Evolutionary conservation across 1,140 invertebrate genomes (phyloP).

Genomic region (Holotrichia oblita): DNA sequence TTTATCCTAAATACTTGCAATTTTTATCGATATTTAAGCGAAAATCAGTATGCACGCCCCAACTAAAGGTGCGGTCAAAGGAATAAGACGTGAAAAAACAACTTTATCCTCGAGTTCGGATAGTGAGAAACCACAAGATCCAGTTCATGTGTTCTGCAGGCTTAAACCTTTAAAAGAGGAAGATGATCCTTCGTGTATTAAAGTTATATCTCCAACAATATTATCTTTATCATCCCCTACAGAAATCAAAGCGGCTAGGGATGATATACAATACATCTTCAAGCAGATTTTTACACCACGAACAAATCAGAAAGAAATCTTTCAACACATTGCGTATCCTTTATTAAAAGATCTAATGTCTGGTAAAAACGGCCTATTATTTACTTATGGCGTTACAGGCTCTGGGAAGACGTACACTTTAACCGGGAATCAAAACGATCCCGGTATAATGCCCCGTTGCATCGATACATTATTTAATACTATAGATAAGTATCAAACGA

Average conservation of each 20-base stretch:
- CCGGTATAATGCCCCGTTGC: slow-evolving; percentile 87
- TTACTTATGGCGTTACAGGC: slow-evolving; percentile 96
- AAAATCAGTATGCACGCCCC: slow-evolving; percentile 42
- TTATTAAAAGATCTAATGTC: slow-evolving; percentile 82
- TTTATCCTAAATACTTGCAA: too few relatives aligned
- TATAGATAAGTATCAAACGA: slow-evolving; percentile 79
- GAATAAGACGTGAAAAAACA: slow-evolving; percentile 45
- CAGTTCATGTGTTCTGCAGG: slow-evolving; percentile 88
- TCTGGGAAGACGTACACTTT: slow-evolving; percentile 98
- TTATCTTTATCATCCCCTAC: slow-evolving; percentile 75
- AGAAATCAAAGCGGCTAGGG: slow-evolving; percentile 67
- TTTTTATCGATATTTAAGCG: too few relatives aligned
- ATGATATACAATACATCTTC: slow-evolving; percentile 81
- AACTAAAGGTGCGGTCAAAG: slow-evolving; percentile 18
- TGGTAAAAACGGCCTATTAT: slow-evolving; percentile 89
- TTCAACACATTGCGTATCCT: slow-evolving; percentile 85
- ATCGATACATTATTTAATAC: slow-evolving; percentile 94
- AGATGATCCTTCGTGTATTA: slow-evolving; percentile 75
- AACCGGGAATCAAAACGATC: slow-evolving; percentile 81
- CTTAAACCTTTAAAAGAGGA: slow-evolving; percentile 77
- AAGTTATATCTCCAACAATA: slow-evolving; percentile 74
- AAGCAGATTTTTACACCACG: slow-evolving; percentile 86
- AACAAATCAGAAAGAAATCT: slow-evolving; percentile 83
- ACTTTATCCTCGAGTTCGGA: slow-evolving; percentile 48
- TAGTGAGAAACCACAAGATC: slow-evolving; percentile 63